These are phyloP conservation scores for Circus cinereus DNA, from an alignment of 2,797 vertebrate species.

Conservation along the genomic window DNA sequence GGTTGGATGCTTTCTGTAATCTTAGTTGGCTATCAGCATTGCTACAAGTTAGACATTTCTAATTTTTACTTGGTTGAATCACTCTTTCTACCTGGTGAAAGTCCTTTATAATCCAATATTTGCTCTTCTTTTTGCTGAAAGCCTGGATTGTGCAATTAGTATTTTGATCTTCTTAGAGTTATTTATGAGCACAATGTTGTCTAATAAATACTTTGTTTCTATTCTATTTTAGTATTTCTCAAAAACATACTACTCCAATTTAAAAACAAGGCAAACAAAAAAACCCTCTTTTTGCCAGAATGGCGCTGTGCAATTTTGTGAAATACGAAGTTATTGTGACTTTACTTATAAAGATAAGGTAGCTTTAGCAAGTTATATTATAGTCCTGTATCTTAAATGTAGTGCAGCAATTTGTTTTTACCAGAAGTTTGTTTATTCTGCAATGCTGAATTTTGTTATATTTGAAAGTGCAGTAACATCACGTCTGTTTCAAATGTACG, in stretches of 20 bases:
- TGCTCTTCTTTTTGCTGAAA: neutral
- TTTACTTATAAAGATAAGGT: neutral
- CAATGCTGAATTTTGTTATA: neutral
- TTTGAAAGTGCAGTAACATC: neutral
- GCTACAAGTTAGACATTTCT: neutral
- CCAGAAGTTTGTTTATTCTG: neutral
- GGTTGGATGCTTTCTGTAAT: neutral
- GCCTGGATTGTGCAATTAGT: neutral
- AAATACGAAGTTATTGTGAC: neutral
- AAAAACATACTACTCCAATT: neutral
- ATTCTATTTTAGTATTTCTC: neutral
- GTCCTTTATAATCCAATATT: neutral
- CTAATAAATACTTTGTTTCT: neutral
- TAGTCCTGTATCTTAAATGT: fast-evolving
- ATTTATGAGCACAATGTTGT: fast-evolving
- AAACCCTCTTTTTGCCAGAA: fast-evolving
- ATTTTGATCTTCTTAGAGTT: slow-evolving; percentile 14
- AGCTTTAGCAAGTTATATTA: neutral
- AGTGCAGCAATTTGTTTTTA: neutral
- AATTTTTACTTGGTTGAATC: neutral
- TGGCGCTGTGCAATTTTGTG: neutral
- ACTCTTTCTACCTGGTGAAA: neutral
- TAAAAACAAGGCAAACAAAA: neutral
- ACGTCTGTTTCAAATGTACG: neutral
- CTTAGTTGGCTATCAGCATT: neutral